Percentiles rank a stretch among this genome's conserved stretches.
phyloP scores from a whole-genome alignment of 2,888 invertebrate genomes.

The Drosophila trichaetosa region DNA sequence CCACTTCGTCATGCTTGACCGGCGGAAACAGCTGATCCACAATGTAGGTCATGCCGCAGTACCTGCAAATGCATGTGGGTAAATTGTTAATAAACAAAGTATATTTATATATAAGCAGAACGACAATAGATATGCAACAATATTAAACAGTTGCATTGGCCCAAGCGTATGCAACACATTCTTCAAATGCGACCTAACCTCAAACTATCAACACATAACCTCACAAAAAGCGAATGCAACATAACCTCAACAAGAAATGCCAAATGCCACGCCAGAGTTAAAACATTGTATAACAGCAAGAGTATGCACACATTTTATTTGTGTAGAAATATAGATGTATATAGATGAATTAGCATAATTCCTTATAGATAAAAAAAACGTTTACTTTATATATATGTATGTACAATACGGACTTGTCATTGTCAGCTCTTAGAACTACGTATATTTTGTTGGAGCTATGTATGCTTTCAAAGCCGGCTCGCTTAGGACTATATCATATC shows the following conservation, averaged over 20 bases:
- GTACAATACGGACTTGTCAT: background rate
- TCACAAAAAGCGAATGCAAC: background rate
- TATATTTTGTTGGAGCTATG: constrained; percentile 1
- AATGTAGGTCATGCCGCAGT: constrained; percentile 96
- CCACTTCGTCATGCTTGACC: constrained; percentile 88
- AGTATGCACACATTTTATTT: constrained; percentile 62
- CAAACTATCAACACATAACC: constrained; percentile 11
- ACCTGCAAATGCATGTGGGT: constrained; percentile 85
- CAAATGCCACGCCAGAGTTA: constrained; percentile 47
- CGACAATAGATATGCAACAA: constrained; percentile 33
- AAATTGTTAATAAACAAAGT: background rate
- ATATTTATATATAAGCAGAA: background rate
- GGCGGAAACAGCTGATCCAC: constrained; percentile 98
- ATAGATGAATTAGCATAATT: background rate
- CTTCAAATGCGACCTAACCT: constrained; percentile 14
- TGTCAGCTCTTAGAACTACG: constrained; percentile 7
- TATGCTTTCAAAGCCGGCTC: constrained; percentile 14
- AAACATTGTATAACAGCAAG: constrained; percentile 48
- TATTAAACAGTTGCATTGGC: constrained; percentile 1
- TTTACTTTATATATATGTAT: constrained; percentile 6
- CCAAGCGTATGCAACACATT: constrained; percentile 46
- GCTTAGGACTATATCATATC: background rate
- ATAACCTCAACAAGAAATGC: constrained; percentile 41
- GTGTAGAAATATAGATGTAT: constrained; percentile 27
- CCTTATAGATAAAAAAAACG: constrained; percentile 13